Evolutionary conservation across 2,113 vertebrate genomes (phyloP), one percentile per base, ranked within the genome.

Genomic region (Cichladusa arquata): DNA sequence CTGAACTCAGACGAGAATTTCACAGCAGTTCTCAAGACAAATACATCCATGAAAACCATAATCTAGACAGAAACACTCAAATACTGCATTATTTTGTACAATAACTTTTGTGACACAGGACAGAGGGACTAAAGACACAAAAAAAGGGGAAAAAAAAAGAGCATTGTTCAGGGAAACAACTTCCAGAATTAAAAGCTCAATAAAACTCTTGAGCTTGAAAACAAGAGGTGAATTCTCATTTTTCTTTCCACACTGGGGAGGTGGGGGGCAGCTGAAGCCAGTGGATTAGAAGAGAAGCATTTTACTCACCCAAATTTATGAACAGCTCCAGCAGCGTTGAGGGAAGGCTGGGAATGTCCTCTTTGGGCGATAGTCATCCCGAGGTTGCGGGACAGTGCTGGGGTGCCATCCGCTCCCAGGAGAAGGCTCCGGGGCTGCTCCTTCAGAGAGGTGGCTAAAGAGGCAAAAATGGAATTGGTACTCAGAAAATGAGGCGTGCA

Each of bases 291-390:
- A 56, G 25, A 93, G 61, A 42, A 96, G 60, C 51, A 34, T 47
- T 66, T 90, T 36, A 97, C 99, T 98, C 87, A 99, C 99, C 98
- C 98, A 26, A 98, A 97, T 97, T 97, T 98, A 45, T 62, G 96
- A 93, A 96, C 96, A 73, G 97, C 96, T 95, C 95, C 96, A 34
- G 97, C 93, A 67, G 96, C 11, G 66, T 87, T 98, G 61, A 97
- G 50, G 31, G 98, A 95, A 61, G 97, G 83, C 88, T 98, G 98
- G 84, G 97, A 92, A 92, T 92, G 84, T 96, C 98, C 98, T 95
- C 98, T 98, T 38, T 97, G 98, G 69, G 97, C 51, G 97, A 98
- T 88, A 96, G 99, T 99, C 99, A 99, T 99, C 92, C 99, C 99
- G 98, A 98, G 97, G 96, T 96, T 93, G 92, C 98, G 97, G 38